Base-by-base conservation (phyloP, 92 coral and sea anemone species). In the Plumapathes pennacea region DNA sequence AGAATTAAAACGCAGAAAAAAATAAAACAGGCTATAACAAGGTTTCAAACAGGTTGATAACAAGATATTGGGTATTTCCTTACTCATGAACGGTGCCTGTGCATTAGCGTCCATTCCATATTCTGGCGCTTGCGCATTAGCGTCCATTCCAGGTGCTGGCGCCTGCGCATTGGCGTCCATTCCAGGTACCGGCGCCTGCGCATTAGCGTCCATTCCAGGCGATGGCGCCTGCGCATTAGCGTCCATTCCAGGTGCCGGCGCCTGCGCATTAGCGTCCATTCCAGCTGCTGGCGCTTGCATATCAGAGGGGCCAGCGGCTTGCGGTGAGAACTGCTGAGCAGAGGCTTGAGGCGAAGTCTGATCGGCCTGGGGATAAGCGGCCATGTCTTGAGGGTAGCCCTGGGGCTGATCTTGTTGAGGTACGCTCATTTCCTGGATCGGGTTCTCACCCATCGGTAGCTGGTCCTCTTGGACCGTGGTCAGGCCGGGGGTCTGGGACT, bases 361-460 rank as follows among this genome's bases (percentile, higher is more conserved):
- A 14, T 54, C 28, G 26, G 73, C 64, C 50, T 50, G 54, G 27
- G 73, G 22, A 6, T 34, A 22, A 58, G 49, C 37, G 7, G 57
- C 39, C 56, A 49, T 72, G 32, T 74, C 50, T 40, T 58, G 76
- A 49, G 58, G 49, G 39, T 14, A 50, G 27, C 71, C 63, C 28
- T 66, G 62, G 43, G 44, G 5, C 29, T 38, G 6, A 45, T 66
- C 52, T 41, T 52, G 54, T 21, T 66, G 72, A 32, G 22, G 52
- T 22, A 34, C 40, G 40, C 13, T 34, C n/a, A n/a, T n/a, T n/a
- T n/a, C n/a, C n/a, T n/a, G n/a, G n/a, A n/a, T n/a, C n/a, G n/a
- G n/a, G n/a, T n/a, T n/a, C n/a, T n/a, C n/a, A n/a, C n/a, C n/a
- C n/a, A n/a, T n/a, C 13, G 49, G 53, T 25, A 62, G 73, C 15